Conservation (phyloP, 2,113 vertebrate species). For the Dasyornis broadbenti region DNA sequence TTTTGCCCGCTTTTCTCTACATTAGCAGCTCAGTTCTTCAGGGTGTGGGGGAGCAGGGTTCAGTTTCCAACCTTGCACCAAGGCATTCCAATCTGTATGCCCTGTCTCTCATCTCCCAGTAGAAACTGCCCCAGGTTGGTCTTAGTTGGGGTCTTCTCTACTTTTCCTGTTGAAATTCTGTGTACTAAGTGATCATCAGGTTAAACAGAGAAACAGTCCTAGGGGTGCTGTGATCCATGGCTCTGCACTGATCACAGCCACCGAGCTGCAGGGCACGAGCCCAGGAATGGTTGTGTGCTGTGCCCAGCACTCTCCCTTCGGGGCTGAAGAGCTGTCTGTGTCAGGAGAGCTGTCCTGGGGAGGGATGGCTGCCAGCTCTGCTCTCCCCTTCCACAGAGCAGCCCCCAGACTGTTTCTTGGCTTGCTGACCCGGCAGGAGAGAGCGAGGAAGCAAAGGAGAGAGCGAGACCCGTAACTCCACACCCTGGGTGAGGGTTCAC, state of each 20-base stretch:
- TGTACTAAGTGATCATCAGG: neutral
- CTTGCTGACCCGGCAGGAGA: neutral
- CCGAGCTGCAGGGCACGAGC: fast-evolving
- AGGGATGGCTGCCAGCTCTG: neutral
- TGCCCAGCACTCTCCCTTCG: neutral
- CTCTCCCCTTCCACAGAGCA: neutral
- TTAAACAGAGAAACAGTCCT: neutral
- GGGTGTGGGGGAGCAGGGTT: neutral
- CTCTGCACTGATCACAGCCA: neutral
- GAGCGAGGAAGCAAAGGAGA: neutral
- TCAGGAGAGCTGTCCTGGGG: neutral
- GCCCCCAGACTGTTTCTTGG: neutral
- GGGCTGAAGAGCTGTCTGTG: fast-evolving
- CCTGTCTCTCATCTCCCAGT: neutral
- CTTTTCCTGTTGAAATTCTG: neutral
- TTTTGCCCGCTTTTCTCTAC: neutral
- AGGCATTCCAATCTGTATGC: neutral
- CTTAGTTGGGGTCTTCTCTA: neutral
- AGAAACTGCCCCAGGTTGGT: neutral
- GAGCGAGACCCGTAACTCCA: fast-evolving
- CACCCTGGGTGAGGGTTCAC: neutral
- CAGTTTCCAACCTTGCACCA: neutral
- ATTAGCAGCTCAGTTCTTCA: neutral
- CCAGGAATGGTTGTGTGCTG: neutral
- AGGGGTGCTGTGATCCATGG: neutral